Evolutionary conservation across 2,888 invertebrate genomes (phyloP), one percentile per base, ranked within the genome.

Genomic region (Scaptomyza polygonia): DNA sequence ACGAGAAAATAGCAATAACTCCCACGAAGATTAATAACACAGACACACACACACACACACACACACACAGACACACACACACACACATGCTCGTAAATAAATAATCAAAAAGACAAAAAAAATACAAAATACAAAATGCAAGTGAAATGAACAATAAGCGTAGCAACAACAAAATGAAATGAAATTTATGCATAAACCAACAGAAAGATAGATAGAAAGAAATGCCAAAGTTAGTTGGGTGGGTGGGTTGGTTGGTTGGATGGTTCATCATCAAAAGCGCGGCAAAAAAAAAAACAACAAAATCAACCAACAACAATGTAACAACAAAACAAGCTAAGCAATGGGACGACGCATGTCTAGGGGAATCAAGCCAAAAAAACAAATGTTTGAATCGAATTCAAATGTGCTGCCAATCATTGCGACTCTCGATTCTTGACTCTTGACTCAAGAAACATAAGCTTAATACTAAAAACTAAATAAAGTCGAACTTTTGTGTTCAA

Each of bases 21-120:
- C 89, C 88, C 89, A 89, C 89, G 88, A 89, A 89, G 89, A 89
- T 89, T 89, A 89, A 89, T 89, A 89, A 85, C 82, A 79, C 47
- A 61, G 21, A 21, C 21, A 21, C 3, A 21, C 21, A 21, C 47
- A 62, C 30, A 66, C 34, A 49, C 49, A 67, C 32, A 62, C 40
- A 70, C 65, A 61, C 56, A 58, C n/a, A n/a, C n/a, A n/a, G n/a
- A n/a, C 53, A 62, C 52, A 65, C 34, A 55, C 49, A 65, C 43
- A 67, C 48, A 52, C 34, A 54, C 55, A 47, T 59, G 66, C 69
- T 67, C 72, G 69, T 72, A 73, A 73, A 76, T 72, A 85, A 77
- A 86, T 74, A 86, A 75, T 63, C 67, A 64, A 55, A 59, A 65
- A 57, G 12, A 36, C 30, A 29, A 51, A 40, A 32, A n/a, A 57